Percentiles rank a stretch among this genome's conserved stretches.
Conservation (phyloP, 2,888 invertebrate genomes). For the Neoaliturus tenellus region DNA sequence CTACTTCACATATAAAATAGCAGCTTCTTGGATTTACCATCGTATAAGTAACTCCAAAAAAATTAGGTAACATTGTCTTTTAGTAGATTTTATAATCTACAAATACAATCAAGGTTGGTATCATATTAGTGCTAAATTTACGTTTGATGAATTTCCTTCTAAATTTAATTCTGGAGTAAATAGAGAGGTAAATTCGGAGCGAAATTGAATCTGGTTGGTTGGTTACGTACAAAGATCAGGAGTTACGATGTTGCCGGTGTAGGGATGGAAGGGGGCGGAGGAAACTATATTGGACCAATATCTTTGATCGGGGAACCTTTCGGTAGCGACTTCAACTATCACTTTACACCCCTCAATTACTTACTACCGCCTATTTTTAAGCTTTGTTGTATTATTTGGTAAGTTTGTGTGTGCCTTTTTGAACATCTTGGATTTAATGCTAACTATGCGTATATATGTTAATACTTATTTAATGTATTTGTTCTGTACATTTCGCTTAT, state of each 20-base stretch:
- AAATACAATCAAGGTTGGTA: no score
- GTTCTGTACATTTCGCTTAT: no score
- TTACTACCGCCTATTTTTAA: not conserved
- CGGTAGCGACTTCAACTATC: not conserved
- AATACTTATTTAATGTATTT: no score
- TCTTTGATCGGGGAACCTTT: slow-evolving; percentile 2
- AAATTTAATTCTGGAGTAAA: not conserved
- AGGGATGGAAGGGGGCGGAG: not conserved
- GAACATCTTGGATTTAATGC: no score
- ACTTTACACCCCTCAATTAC: slow-evolving; percentile 9
- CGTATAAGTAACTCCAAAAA: no score
- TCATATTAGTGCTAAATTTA: no score
- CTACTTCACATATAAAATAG: no score
- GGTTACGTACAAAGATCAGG: not conserved
- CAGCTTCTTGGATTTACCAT: no score
- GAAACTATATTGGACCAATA: slow-evolving; percentile 15
- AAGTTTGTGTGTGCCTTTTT: no score
- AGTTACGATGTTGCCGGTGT: not conserved
- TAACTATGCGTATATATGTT: no score
- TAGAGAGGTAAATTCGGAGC: not conserved
- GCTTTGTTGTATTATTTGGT: not conserved
- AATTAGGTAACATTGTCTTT: no score
- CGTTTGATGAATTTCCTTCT: not conserved
- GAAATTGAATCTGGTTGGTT: not conserved
- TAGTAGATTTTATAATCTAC: no score